phyloP scores from a whole-genome alignment of 2,888 invertebrate species.

The Xylocampa areola region DNA sequence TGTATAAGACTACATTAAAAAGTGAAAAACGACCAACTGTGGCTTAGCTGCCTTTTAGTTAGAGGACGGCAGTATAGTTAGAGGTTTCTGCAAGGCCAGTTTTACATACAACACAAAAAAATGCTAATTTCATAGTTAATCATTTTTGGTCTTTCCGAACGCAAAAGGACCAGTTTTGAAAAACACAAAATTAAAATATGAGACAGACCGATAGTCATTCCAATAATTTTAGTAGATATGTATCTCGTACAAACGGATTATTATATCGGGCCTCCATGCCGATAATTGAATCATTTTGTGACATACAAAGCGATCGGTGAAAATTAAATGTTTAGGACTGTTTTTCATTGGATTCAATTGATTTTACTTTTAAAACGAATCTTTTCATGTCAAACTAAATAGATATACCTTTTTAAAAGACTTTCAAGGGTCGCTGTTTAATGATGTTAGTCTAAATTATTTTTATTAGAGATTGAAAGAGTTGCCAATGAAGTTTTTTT shows the following conservation, averaged over 20 bases:
- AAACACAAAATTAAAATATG: too few species aligned
- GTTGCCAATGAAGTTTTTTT: not conserved
- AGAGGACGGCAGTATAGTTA: too few species aligned
- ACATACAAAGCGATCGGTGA: not conserved
- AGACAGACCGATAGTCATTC: too few species aligned
- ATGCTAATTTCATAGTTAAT: too few species aligned
- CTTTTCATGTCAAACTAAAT: not conserved
- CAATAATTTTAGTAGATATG: not conserved
- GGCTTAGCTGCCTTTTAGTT: too few species aligned
- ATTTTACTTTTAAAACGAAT: constrained; percentile 1
- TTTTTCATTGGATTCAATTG: constrained; percentile 3
- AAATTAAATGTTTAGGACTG: constrained; percentile 1
- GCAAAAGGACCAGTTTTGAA: too few species aligned
- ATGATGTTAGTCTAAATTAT: not conserved
- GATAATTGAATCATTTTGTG: constrained; percentile 32
- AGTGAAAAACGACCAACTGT: too few species aligned
- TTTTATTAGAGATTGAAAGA: constrained; percentile 3
- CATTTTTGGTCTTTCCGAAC: too few species aligned
- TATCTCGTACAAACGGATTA: constrained; percentile 17
- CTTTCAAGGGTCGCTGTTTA: constrained; percentile 12
- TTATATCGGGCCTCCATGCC: constrained; percentile 9
- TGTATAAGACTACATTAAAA: too few species aligned
- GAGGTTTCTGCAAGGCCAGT: too few species aligned
- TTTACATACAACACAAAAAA: too few species aligned
- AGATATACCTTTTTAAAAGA: not conserved